phyloP scores from a whole-genome alignment of 2,113 vertebrate genomes.

The Brachypodius melanocephalos region DNA sequence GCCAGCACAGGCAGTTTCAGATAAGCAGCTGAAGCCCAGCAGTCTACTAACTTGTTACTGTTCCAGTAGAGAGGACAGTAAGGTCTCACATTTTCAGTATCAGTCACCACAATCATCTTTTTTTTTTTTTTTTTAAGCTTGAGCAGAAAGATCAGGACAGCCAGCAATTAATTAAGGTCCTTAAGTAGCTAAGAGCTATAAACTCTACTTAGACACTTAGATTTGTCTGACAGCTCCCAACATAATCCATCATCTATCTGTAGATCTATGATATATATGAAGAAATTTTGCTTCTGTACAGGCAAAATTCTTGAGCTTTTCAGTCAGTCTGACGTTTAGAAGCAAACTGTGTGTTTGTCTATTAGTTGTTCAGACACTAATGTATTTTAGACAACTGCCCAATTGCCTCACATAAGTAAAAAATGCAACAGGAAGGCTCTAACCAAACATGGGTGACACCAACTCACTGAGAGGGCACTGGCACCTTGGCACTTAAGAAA shows the following conservation, averaged over 20 bases:
- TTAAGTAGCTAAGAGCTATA: not conserved
- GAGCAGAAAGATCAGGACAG: not conserved
- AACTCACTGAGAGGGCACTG: not conserved
- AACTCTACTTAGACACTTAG: not conserved
- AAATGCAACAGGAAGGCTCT: not conserved
- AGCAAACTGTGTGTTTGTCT: not conserved
- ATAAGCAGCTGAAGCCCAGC: accelerated
- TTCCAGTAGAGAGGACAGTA: not conserved
- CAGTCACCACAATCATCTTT: not conserved
- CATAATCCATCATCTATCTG: accelerated
- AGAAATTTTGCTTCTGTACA: not conserved
- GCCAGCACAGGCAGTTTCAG: not conserved
- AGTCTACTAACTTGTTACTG: not conserved
- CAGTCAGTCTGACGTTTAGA: not conserved
- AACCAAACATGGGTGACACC: not conserved
- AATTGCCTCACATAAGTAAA: not conserved
- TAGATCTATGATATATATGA: not conserved
- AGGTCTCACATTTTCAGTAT: not conserved
- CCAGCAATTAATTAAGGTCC: not conserved
- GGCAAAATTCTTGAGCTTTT: not conserved
- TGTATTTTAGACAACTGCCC: not conserved
- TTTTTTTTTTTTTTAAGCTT: not conserved
- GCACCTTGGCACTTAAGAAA: not conserved
- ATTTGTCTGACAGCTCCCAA: not conserved
- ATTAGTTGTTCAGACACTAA: not conserved